phyloP scores from a whole-genome alignment of 2,113 vertebrate genomes.

The Burhinus oedicnemus region DNA sequence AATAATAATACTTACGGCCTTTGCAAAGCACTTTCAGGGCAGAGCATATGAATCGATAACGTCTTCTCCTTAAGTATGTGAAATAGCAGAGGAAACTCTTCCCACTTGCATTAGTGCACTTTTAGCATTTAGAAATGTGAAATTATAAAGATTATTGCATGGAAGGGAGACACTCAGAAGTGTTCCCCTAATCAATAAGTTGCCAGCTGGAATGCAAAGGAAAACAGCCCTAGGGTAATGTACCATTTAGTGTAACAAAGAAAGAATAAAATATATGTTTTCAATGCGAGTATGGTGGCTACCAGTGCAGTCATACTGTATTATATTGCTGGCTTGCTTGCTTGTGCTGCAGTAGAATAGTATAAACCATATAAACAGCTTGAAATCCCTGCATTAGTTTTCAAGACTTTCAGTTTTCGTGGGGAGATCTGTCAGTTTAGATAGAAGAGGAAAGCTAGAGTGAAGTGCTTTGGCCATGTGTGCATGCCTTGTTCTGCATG shows the following conservation, averaged over 20 bases:
- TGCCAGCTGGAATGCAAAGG: slow-evolving; percentile 11
- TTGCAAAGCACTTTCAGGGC: slow-evolving; percentile 35
- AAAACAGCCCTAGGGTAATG: not conserved
- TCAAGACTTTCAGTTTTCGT: not conserved
- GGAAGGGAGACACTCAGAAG: not conserved
- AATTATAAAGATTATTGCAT: slow-evolving; percentile 46
- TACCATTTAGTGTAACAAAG: slow-evolving; percentile 11
- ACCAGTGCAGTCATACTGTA: not conserved
- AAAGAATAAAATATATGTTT: not conserved
- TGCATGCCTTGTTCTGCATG: not conserved
- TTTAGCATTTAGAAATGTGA: slow-evolving; percentile 44
- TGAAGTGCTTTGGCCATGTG: not conserved
- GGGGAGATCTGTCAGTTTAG: not conserved
- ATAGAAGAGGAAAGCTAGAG: not conserved
- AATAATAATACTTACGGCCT: slow-evolving; percentile 25
- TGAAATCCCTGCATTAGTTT: not conserved
- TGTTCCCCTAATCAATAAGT: slow-evolving; percentile 23
- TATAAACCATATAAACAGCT: not conserved
- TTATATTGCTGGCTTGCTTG: not conserved
- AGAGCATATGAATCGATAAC: slow-evolving; percentile 1
- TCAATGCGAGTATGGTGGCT: not conserved
- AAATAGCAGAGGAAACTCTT: slow-evolving; percentile 53
- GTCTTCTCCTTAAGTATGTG: slow-evolving; percentile 36
- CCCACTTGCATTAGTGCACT: slow-evolving; percentile 20
- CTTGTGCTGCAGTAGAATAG: not conserved